These are phyloP conservation scores for Chrosomus eos DNA, from an alignment of 2,797 vertebrate genomes.

Conservation along the genomic window DNA sequence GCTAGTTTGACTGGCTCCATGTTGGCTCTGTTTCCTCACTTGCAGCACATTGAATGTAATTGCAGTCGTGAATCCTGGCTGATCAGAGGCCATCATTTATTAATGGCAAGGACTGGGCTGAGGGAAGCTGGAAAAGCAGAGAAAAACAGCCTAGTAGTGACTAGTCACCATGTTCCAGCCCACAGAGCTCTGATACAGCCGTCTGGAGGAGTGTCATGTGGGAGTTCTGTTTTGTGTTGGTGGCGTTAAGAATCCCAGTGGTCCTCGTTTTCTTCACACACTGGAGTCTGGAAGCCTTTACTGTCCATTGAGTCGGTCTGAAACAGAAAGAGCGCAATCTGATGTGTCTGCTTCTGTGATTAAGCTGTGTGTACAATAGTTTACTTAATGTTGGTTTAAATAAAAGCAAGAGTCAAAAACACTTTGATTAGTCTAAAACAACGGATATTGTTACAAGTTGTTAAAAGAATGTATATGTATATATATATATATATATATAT, in stretches of 20 bases:
- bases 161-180: slow-evolving; percentile 42
- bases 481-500: too few species aligned
- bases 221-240: slow-evolving; percentile 32
- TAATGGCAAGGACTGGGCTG: slow-evolving; percentile 65
- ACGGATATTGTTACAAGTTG: not conserved
- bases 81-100: slow-evolving; percentile 71
- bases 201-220: slow-evolving; percentile 21
- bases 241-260: slow-evolving; percentile 31
- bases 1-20: slow-evolving; percentile 63
- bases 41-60: slow-evolving; percentile 63
- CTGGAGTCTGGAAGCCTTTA: slow-evolving; percentile 28
- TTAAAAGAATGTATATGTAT: not conserved
- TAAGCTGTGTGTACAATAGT: not conserved
- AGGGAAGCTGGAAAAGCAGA: slow-evolving; percentile 55
- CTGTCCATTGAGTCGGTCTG: not conserved
- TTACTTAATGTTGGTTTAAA: not conserved
- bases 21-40: slow-evolving; percentile 57
- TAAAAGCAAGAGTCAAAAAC: not conserved
- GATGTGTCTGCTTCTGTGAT: not conserved
- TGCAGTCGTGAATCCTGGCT: slow-evolving; percentile 69
- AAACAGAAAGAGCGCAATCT: not conserved
- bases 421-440: not conserved
- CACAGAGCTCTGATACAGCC: slow-evolving; percentile 27
- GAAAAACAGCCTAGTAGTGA: not conserved
- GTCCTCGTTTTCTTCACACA: slow-evolving; percentile 40